Base-by-base conservation (phyloP, 2,113 vertebrate genomes). In the Archocentrus centrarchus region DNA sequence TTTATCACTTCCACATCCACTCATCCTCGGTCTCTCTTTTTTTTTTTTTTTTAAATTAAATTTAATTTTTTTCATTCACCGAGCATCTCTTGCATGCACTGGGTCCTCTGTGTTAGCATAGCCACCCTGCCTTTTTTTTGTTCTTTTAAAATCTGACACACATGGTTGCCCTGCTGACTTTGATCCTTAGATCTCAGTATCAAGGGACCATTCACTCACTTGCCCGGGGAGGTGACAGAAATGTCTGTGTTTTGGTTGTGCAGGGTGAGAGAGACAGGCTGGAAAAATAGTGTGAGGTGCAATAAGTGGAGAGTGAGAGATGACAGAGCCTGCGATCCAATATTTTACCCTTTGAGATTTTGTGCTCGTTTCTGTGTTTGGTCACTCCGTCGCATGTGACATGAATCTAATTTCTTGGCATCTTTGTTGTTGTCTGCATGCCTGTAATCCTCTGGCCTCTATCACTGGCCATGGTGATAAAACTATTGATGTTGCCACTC, bases 181-280 rank as follows among this genome's bases (percentile, higher is more conserved):
- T 94, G 92, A 94, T 93, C 91, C 89, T 86, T 68, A 89, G 86
- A 93, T 93, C 91, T 92, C 22, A 53, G 86, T 85, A 93, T 94
- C 93, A 93, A 90, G 89, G 87, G 93, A 90, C 89, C 77, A 22
- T 91, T 94, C 86, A 85, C 85, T 86, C 41, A 47, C 82, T 82
- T 32, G 90, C 93, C 89, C 76, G 59, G 83, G 86, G 86, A 92
- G 84, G 89, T 92, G 91, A 92, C 91, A 92, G 86, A 91, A 92
- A 93, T 86, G 87, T 92, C 91, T 93, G 81, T 93, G 88, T 93
- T 92, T 93, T 91, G 90, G 82, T 77, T 90, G 81, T 85, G 62
- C 68, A 66, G 76, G 64, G 20, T 57, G 84, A 82, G 85, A 77
- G 80, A 76, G 78, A 87, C 64, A 81, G 80, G 79, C 70, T 62